A percentile compares a stretch with the other conserved stretches of the same genome.
Conservation (phyloP, 2,888 invertebrate species). For the Podotricha telesiphe region DNA sequence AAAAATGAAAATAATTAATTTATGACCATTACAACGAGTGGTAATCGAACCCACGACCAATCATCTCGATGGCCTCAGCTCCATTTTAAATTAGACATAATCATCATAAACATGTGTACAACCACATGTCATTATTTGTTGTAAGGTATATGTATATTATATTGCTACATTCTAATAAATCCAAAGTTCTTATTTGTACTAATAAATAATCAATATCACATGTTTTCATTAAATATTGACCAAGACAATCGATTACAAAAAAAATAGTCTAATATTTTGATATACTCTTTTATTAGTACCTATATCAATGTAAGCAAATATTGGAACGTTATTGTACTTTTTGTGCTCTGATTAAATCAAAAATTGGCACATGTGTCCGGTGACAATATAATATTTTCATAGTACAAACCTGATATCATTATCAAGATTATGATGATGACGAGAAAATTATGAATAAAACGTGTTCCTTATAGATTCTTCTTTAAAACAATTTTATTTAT, state of each 20-base stretch:
- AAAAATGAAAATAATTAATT: no score
- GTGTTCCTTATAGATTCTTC: no score
- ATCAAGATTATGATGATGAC: no score
- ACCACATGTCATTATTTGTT: not conserved
- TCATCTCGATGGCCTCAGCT: no score
- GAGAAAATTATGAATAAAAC: no score
- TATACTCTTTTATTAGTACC: no score
- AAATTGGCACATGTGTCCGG: not conserved
- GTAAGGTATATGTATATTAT: slow-evolving; percentile 5
- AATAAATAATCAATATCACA: slow-evolving; percentile 8
- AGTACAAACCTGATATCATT: no score
- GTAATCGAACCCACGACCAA: no score
- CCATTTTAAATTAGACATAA: no score
- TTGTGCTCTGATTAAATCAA: not conserved
- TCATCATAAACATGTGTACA: not conserved
- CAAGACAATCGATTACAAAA: not conserved
- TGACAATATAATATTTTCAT: no score
- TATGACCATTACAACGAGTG: no score
- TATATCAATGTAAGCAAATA: not conserved
- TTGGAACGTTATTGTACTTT: not conserved
- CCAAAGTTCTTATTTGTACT: slow-evolving; percentile 23
- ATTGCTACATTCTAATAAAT: not conserved
- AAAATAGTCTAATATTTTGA: not conserved
- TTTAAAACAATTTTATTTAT: no score
- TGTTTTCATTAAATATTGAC: slow-evolving; percentile 11